Evolutionary conservation across 2,113 vertebrate genomes (phyloP).

Genomic region (Dicerorhinus sumatrensis): DNA sequence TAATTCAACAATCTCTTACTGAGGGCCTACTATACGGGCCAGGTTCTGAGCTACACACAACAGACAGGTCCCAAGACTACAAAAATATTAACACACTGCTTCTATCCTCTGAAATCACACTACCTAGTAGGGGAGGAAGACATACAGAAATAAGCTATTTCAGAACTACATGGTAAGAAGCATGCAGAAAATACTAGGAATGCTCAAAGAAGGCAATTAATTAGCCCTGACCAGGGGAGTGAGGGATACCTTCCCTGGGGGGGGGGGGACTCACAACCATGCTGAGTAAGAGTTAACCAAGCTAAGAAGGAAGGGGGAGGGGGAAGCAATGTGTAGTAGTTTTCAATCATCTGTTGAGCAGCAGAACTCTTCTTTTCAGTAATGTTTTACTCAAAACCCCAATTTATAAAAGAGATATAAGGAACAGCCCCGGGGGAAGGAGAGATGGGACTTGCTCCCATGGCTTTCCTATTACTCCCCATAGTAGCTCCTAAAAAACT

Average conservation of each 20-base stretch:
- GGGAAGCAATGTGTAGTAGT: neutral
- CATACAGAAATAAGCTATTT: neutral
- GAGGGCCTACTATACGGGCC: neutral
- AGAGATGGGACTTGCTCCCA: neutral
- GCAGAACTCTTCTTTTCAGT: neutral
- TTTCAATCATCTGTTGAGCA: neutral
- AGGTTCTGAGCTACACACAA: neutral
- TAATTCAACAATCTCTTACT: neutral
- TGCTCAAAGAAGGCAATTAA: neutral
- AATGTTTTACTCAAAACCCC: neutral
- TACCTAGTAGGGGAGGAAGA: neutral
- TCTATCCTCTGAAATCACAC: neutral
- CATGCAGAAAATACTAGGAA: neutral
- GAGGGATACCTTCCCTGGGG: neutral
- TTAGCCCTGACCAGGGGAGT: neutral
- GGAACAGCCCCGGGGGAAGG: neutral
- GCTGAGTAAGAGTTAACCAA: neutral
- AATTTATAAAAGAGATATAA: neutral
- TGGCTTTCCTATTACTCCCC: neutral
- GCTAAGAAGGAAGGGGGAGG: neutral
- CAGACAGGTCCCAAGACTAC: neutral
- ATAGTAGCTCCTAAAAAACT: neutral
- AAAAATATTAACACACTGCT: neutral
- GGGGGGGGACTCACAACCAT: rapidly evolving
- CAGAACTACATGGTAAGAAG: neutral